These are phyloP conservation scores for Conops quadrifasciatus DNA, from an alignment of 2,888 invertebrate genomes.

Conservation along the genomic window DNA sequence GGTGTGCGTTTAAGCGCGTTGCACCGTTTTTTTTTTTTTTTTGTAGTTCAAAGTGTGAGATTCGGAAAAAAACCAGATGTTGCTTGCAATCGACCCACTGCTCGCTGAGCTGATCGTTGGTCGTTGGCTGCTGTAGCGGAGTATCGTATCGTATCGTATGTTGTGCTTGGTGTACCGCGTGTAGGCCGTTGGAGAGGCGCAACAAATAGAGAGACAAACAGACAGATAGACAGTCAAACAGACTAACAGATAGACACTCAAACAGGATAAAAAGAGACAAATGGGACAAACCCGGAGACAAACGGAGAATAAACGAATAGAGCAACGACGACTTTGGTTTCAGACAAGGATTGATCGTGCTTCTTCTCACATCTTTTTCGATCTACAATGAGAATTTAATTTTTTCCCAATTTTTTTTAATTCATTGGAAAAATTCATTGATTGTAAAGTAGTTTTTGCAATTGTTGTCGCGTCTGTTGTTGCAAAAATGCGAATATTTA, in stretches of 20 bases:
- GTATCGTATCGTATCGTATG: not conserved
- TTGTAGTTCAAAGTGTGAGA: constrained; percentile 11
- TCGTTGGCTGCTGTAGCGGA: not conserved
- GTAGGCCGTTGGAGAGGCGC: not conserved
- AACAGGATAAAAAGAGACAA: too few species aligned
- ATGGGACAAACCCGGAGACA: too few species aligned
- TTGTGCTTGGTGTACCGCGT: not conserved
- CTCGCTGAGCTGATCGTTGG: not conserved
- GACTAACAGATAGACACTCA: not conserved
- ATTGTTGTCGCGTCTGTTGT: too few species aligned
- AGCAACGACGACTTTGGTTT: too few species aligned
- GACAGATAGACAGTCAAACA: not conserved
- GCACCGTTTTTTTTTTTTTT: not conserved
- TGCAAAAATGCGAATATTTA: too few species aligned
- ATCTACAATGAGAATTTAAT: too few species aligned
- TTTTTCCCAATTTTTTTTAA: too few species aligned
- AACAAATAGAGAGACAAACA: not conserved
- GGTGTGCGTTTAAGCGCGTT: not conserved
- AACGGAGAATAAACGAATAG: too few species aligned
- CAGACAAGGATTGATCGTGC: too few species aligned
- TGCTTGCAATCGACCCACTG: not conserved
- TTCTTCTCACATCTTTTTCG: too few species aligned
- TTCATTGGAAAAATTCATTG: too few species aligned
- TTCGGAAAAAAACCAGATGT: not conserved
- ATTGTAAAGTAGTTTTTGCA: too few species aligned